These are phyloP conservation scores for Cassiopea andromeda DNA, from an alignment of 30 jellyfish, hydroid and myxozoan species.

Conservation along the genomic window DNA sequence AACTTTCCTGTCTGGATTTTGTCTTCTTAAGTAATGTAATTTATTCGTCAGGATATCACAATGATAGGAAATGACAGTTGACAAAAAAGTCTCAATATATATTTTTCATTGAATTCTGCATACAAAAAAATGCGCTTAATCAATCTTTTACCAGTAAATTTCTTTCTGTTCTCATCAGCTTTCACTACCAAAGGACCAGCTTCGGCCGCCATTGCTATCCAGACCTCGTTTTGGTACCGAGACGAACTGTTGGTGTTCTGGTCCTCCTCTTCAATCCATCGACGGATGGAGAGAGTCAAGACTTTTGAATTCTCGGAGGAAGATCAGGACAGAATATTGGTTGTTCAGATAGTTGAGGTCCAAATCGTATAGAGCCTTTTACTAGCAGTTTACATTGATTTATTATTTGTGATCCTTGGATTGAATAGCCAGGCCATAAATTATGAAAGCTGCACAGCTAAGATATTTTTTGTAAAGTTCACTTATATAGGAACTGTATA, in stretches of 20 bases:
- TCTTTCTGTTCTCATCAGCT: conserved; percentile 47
- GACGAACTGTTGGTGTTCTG: not conserved
- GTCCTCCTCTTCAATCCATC: not conserved
- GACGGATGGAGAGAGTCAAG: conserved; percentile 30
- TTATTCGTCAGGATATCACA: too few relatives aligned
- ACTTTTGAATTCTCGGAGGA: conserved; percentile 10
- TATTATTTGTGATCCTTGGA: too few relatives aligned
- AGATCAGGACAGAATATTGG: not conserved
- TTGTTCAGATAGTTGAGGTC: conserved; percentile 41
- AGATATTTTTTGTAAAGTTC: too few relatives aligned
- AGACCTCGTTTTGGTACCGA: conserved; percentile 11
- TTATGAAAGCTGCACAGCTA: too few relatives aligned
- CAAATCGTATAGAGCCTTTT: not conserved
- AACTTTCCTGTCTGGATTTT: too few relatives aligned
- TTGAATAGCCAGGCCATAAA: too few relatives aligned
- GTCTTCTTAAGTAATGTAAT: too few relatives aligned
- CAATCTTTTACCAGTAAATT: conserved; percentile 33
- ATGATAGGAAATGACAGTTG: too few relatives aligned
- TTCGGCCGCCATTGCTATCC: not conserved
- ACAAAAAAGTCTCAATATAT: too few relatives aligned
- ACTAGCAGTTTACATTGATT: not conserved
- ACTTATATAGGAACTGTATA: too few relatives aligned
- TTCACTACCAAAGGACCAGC: conserved; percentile 26
- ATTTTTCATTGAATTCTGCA: too few relatives aligned
- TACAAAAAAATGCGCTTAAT: too few relatives aligned